phyloP scores from a whole-genome alignment of 2,113 vertebrate genomes.

The Nothoprocta pentlandii region DNA sequence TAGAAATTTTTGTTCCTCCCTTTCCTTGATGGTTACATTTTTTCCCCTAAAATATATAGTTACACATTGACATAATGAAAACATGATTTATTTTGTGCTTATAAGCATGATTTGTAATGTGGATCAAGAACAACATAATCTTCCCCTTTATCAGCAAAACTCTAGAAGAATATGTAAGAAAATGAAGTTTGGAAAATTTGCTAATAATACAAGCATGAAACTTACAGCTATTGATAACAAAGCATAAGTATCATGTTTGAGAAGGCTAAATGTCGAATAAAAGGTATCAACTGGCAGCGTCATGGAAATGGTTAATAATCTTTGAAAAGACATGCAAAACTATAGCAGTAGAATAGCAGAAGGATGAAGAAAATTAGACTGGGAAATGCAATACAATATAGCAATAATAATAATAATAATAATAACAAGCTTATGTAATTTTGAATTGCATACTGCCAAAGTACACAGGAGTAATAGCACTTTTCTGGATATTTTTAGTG shows the following conservation, averaged over 20 bases:
- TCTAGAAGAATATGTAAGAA: conserved; percentile 8
- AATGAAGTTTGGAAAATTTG: conserved; percentile 10
- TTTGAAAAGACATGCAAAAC: conserved; percentile 48
- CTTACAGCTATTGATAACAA: background rate
- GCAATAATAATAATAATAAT: conserved; percentile 40
- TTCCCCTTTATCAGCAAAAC: conserved; percentile 11
- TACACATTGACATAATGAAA: conserved; percentile 28
- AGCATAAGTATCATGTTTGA: background rate
- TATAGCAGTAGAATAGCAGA: conserved; percentile 4
- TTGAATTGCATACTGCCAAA: conserved; percentile 26
- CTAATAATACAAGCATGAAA: conserved; percentile 7
- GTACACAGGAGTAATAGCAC: background rate
- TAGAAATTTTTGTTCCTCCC: background rate
- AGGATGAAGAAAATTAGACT: conserved; percentile 39
- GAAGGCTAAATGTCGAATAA: conserved; percentile 8
- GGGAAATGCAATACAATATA: conserved; percentile 41
- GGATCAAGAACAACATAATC: conserved; percentile 1
- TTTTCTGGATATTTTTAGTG: conserved; percentile 8
- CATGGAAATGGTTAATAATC: conserved; percentile 47
- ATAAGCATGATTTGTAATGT: background rate
- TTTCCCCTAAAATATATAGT: background rate
- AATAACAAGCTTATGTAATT: conserved; percentile 46
- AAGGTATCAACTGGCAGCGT: background rate
- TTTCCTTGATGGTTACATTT: background rate
- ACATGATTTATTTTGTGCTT: conserved; percentile 25